phyloP scores from a whole-genome alignment of 2,797 vertebrate species.

The Taeniopygia guttata region DNA sequence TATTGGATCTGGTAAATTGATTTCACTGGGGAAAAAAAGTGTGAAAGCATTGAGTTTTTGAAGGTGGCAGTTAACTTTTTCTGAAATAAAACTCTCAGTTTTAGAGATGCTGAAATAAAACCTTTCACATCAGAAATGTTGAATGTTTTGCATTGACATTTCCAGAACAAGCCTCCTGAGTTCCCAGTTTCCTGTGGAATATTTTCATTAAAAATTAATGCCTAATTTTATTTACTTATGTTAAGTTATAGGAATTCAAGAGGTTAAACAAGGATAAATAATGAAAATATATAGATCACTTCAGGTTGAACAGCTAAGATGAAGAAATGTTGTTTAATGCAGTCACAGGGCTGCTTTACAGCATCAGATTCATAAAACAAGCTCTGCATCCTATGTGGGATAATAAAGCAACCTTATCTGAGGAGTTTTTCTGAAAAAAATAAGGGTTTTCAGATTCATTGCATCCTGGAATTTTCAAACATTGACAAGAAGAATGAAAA shows the following conservation, averaged over 20 bases:
- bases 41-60: background rate
- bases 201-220: background rate
- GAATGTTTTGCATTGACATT: background rate
- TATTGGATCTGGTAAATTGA: background rate
- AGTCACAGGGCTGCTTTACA: background rate
- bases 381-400: background rate
- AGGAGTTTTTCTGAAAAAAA: background rate
- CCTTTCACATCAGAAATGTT: background rate
- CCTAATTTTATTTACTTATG: background rate
- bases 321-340: background rate
- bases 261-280: background rate
- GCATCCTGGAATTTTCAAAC: background rate
- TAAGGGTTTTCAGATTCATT: background rate
- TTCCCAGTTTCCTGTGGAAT: background rate
- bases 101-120: background rate
- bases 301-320: background rate
- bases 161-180: background rate
- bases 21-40: background rate
- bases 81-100: background rate
- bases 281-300: background rate
- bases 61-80: background rate
- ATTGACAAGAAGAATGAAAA: background rate
- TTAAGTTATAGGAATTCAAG: background rate
- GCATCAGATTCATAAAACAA: background rate
- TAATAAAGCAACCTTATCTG: background rate